Conservation (phyloP, 1,140 invertebrate species). For the Choristoneura fumiferana region DNA sequence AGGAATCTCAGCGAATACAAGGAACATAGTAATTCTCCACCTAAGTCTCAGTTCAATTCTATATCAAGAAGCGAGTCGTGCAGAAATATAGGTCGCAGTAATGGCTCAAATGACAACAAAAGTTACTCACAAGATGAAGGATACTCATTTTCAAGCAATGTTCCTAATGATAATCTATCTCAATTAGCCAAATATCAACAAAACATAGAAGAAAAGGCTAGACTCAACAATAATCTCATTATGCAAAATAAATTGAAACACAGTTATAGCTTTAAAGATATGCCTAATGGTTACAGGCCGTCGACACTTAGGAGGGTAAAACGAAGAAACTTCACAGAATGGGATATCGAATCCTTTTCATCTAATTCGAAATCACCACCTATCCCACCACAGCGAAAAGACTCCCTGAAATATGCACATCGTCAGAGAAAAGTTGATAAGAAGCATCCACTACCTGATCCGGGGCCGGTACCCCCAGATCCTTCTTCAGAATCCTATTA, state of each 20-base stretch:
- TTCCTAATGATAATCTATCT: conserved; percentile 75
- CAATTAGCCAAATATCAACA: conserved; percentile 81
- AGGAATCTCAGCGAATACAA: conserved; percentile 60
- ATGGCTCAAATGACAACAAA: conserved; percentile 51
- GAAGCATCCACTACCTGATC: conserved; percentile 68
- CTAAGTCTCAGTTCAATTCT: conserved; percentile 56
- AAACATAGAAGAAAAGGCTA: conserved; percentile 79
- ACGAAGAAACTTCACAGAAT: conserved; percentile 76
- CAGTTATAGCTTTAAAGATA: conserved; percentile 79
- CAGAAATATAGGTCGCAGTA: conserved; percentile 64
- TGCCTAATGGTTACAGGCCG: conserved; percentile 79
- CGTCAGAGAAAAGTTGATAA: conserved; percentile 71
- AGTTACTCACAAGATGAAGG: conserved; percentile 50
- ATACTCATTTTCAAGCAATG: conserved; percentile 48
- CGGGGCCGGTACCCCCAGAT: conserved; percentile 62
- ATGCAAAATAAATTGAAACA: conserved; percentile 74
- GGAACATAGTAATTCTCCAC: conserved; percentile 50
- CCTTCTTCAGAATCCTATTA: conserved; percentile 75
- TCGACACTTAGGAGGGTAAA: conserved; percentile 78
- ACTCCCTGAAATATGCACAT: conserved; percentile 75
- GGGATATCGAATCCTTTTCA: conserved; percentile 74
- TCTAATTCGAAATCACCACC: conserved; percentile 66
- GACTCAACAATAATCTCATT: conserved; percentile 69
- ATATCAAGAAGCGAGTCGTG: conserved; percentile 76
- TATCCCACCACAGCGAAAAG: conserved; percentile 65